Base-by-base conservation (phyloP, 2,113 vertebrate genomes). In the Parotia lawesii region DNA sequence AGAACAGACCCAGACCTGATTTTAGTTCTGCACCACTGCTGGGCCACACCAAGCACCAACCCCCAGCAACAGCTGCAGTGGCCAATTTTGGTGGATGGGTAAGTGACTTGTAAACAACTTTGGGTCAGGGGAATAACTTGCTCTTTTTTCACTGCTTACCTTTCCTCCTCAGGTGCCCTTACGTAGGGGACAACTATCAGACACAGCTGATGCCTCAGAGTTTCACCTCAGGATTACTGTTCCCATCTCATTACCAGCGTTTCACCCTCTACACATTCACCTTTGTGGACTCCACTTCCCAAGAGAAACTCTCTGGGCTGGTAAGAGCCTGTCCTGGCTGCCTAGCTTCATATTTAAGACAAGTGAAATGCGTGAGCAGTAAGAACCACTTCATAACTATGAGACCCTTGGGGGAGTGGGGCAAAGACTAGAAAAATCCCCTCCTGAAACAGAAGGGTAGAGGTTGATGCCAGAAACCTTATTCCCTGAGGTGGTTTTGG, bases 21-120 rank as follows among this genome's bases (percentile, higher is more conserved):
- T 58, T 95, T 98, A 23, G 84, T 93, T 20, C 67, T 98, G 19
- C 93, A 97, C 6, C 91, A 98, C 77, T 98, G 98, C 85, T 98
- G 98, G 98, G 98, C 98, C 27, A 98, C 98, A 5, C 96, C 96
- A 15, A 93, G 74, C 20, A 15, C 67, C 25, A 83, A 95, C 70
- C 94, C 97, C 10, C 77, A 95, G 33, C 77, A 97, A 40, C 38
- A 70, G 54, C 92, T 56, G 15, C 97, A 98, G 92, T 98, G 98
- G 98, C 96, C 97, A 29, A 31, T 98, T 33, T 83, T 98, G 57
- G 94, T 96, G n/a, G 54, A 96, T 40, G 96, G 97, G 97, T 97
- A 87, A 93, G 93, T 56, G 31, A 27, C 21, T 67, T 20, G 19
- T n/a, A 45, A 74, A 57, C 12, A 66, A 1, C 12, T 60, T 53